A percentile compares a stretch with the other conserved stretches of the same genome.
phyloP scores from a whole-genome alignment of 37 sponge, comb jelly and placozoan genomes.

The Chondrilla cf. caribensis region DNA sequence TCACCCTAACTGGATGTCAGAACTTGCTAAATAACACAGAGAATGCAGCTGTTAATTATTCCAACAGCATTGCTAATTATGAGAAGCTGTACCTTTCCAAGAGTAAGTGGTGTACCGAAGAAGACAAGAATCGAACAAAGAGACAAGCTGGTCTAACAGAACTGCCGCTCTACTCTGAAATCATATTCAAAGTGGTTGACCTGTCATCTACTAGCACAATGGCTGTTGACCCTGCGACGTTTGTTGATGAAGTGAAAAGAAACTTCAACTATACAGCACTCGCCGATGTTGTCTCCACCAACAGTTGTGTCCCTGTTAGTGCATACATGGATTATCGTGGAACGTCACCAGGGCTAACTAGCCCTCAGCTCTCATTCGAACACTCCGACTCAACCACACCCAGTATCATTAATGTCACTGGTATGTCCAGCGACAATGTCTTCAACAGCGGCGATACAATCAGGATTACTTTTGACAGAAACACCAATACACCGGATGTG shows the following conservation, averaged over 20 bases:
- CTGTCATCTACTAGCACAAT: slow-evolving; percentile 8
- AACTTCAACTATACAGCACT: slow-evolving; percentile 53
- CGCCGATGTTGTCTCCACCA: slow-evolving; percentile 33
- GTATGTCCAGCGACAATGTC: slow-evolving; percentile 28
- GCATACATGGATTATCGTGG: not conserved
- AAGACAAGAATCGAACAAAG: not conserved
- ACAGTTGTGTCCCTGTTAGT: slow-evolving; percentile 10
- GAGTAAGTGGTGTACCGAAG: not conserved
- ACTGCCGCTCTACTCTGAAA: not conserved
- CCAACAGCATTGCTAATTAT: slow-evolving; percentile 26
- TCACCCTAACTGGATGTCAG: slow-evolving; percentile 68
- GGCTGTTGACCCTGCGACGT: slow-evolving; percentile 21
- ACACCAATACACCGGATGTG: slow-evolving; percentile 63
- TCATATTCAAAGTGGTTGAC: slow-evolving; percentile 4
- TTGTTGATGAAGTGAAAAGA: not conserved
- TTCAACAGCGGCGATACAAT: slow-evolving; percentile 71
- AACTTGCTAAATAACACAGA: slow-evolving; percentile 63
- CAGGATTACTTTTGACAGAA: slow-evolving; percentile 58
- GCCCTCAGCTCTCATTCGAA: not conserved
- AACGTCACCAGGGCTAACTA: not conserved
- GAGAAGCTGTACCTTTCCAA: not conserved
- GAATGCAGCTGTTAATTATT: slow-evolving; percentile 57
- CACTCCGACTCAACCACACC: slow-evolving; percentile 65
- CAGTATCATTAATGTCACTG: slow-evolving; percentile 45
- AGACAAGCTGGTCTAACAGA: not conserved